Conservation (phyloP, 2,113 vertebrate species). For the Bothrops jararaca region DNA sequence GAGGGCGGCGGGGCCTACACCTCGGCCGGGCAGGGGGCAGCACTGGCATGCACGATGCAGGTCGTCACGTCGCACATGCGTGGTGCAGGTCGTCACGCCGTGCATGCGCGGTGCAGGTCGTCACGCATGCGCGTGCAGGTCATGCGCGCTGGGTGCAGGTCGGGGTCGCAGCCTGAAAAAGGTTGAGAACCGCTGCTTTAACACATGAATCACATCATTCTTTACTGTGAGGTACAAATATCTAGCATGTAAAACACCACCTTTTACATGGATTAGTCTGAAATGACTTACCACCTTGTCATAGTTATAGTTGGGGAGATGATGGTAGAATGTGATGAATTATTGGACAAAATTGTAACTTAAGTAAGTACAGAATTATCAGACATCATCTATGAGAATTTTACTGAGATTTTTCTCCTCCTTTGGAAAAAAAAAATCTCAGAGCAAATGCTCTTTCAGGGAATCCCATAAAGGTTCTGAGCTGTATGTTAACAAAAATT, state of each 20-base stretch:
- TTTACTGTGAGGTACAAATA: conserved; percentile 11
- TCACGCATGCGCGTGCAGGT: no score
- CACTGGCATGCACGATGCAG: no score
- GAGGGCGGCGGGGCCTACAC: no score
- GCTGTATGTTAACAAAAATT: not conserved
- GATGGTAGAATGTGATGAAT: not conserved
- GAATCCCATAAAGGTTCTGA: not conserved
- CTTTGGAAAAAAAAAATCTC: not conserved
- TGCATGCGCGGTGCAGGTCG: no score
- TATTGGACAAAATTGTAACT: not conserved
- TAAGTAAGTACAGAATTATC: not conserved
- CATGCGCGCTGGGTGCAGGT: no score
- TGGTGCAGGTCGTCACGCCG: no score
- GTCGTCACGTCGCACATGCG: no score
- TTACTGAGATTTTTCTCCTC: not conserved
- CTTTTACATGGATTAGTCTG: conserved; percentile 9
- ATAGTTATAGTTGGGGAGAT: not conserved
- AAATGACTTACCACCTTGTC: conserved; percentile 21
- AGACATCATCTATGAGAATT: not conserved
- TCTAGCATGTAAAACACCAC: conserved; percentile 17
- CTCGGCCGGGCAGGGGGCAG: no score
- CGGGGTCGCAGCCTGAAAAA: no score
- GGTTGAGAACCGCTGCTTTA: no score
- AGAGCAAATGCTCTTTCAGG: not conserved
- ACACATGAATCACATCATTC: conserved; percentile 32